These are phyloP conservation scores for Phrynosoma blainvillii DNA, from an alignment of 2,113 vertebrate genomes.

Conservation along the genomic window DNA sequence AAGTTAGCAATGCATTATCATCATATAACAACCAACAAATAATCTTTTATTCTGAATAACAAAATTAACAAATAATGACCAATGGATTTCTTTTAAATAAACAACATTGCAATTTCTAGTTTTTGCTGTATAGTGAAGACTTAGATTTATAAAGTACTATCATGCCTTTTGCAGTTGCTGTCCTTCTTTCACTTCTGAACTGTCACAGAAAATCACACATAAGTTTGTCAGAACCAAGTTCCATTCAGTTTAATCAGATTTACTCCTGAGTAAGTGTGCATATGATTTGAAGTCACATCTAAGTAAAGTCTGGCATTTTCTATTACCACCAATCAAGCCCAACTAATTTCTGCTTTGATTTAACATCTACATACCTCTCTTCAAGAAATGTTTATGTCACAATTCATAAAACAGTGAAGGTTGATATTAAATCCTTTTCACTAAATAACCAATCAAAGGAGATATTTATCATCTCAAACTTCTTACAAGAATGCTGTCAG, in stretches of 20 bases:
- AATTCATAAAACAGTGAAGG: constrained; percentile 81
- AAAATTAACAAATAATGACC: not conserved
- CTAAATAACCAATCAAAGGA: constrained; percentile 84
- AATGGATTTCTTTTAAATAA: not conserved
- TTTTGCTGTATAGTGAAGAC: constrained; percentile 45
- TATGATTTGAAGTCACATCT: constrained; percentile 33
- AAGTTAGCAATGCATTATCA: not conserved
- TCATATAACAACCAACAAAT: not conserved
- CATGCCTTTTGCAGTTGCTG: constrained; percentile 43
- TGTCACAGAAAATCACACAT: constrained; percentile 61
- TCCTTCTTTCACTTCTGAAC: constrained; percentile 60
- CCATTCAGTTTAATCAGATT: not conserved
- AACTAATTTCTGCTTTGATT: constrained; percentile 71
- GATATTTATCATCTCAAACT: constrained; percentile 85
- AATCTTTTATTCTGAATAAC: not conserved
- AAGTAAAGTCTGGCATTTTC: constrained; percentile 72
- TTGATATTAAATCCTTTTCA: constrained; percentile 79
- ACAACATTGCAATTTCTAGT: not conserved
- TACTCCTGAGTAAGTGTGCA: not conserved
- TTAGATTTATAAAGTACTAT: constrained; percentile 46
- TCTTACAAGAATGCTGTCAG: constrained; percentile 85
- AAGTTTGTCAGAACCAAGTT: not conserved
- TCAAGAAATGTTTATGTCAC: constrained; percentile 72
- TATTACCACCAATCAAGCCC: constrained; percentile 69
- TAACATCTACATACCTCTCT: constrained; percentile 67